Percentiles rank a stretch among this genome's conserved stretches.
Conservation (phyloP, 2,797 vertebrate genomes). For the Molossus molossus region DNA sequence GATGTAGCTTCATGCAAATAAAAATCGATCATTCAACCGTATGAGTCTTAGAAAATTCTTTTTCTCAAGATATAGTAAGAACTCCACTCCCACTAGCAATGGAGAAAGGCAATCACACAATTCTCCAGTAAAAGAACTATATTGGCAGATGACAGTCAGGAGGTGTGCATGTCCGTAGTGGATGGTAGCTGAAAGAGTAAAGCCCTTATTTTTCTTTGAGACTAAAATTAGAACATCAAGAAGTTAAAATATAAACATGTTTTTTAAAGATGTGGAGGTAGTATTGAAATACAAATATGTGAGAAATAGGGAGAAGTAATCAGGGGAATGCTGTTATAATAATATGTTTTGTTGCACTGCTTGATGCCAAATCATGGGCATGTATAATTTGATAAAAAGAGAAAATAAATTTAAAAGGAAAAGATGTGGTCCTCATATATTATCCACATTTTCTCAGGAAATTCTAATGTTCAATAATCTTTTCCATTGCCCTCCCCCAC, state of each 20-base stretch:
- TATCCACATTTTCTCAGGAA: not conserved
- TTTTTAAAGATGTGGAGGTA: not conserved
- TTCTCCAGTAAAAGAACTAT: not conserved
- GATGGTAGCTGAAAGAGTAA: not conserved
- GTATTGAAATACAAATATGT: not conserved
- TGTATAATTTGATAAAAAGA: conserved; percentile 22
- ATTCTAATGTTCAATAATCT: conserved; percentile 10
- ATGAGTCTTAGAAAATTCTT: no score
- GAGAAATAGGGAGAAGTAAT: not conserved
- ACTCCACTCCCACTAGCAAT: no score
- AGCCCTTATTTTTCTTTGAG: not conserved
- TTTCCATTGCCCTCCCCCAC: not conserved
- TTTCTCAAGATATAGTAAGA: no score
- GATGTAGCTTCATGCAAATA: no score
- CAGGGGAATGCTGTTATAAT: not conserved
- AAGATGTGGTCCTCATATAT: not conserved
- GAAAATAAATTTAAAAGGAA: conserved; percentile 9
- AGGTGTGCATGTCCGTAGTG: not conserved
- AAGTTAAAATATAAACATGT: not conserved
- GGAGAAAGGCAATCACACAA: no score
- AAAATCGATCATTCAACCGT: no score
- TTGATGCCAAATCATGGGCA: not conserved
- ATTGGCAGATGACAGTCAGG: not conserved
- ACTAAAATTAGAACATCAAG: conserved; percentile 35
- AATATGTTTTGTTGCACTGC: not conserved